Evolutionary conservation across 2,888 invertebrate genomes (phyloP), one percentile per base, ranked within the genome.

Genomic region (Malthinus seriepunctatus): DNA sequence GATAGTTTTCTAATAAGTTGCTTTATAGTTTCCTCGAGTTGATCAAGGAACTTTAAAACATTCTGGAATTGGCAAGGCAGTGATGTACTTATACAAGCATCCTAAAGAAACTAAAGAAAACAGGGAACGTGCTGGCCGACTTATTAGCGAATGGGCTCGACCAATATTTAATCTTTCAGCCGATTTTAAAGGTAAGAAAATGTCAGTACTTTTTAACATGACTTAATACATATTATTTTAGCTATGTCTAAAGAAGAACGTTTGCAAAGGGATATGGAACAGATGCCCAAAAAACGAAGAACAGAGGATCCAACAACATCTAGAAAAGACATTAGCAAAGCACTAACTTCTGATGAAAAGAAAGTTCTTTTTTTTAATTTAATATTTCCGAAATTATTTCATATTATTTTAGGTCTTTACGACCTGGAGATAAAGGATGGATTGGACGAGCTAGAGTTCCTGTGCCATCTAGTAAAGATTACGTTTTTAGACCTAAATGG

Each of bases 51-150:
- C 93, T 56, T 82, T 99, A 67, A 97, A 97, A 78, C 93, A 94
- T 75, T 96, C 97, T 6, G 97, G 97, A 23, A 95, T 98, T 67
- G 98, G 98, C 54, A 98, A 98, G 81, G 98, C 99, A 38, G 95
- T 99, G 1, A 99, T 99, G 99, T 97, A 98, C 81, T 84, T 99
- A 50, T 98, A 95, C 80, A 99, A 99, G 78, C 98, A 99, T 79
- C 98, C 99, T 0, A 93, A 91, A 78, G 99, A 99, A 83, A 93
- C 93, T 0, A 95, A 95, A 78, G 85, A 87, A 57, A 98, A 98
- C 80, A 90, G 91, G 73, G 91, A 92, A 74, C 84, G 89, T 51
- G 96, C 97, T 60, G 95, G 95, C 1, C 88, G 91, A 65, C 84
- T 98, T 64, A 97, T 98, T 67, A 95, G 93, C 63, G 96, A 97